These are phyloP conservation scores for Pocota personata DNA, from an alignment of 2,888 invertebrate species.

Conservation along the genomic window DNA sequence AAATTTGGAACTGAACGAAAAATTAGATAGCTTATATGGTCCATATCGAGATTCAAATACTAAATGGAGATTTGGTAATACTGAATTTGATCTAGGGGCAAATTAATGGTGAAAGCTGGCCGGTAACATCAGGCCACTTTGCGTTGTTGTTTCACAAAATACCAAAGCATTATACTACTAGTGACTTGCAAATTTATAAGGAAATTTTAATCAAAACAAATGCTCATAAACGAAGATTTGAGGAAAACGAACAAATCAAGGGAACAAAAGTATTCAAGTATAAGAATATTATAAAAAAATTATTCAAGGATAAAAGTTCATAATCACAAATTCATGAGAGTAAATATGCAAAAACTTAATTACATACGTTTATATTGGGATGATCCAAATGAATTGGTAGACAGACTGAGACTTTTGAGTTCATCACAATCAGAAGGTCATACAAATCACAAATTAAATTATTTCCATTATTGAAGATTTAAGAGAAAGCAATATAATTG, in stretches of 20 bases:
- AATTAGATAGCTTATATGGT: slow-evolving; percentile 10
- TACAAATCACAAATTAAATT: background rate
- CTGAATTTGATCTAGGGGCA: background rate
- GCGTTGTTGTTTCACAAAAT: slow-evolving; percentile 16
- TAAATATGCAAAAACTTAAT: background rate
- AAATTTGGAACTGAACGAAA: too few relatives aligned
- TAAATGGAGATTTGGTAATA: slow-evolving; percentile 19
- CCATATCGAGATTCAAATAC: background rate
- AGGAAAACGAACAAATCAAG: slow-evolving; percentile 33
- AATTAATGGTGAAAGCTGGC: background rate
- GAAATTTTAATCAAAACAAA: slow-evolving; percentile 28
- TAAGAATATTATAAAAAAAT: too few relatives aligned
- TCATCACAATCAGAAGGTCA: slow-evolving; percentile 1
- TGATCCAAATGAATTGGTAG: background rate
- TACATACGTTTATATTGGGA: background rate
- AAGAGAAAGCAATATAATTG: background rate
- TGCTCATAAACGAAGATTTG: slow-evolving; percentile 36
- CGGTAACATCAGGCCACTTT: slow-evolving; percentile 8
- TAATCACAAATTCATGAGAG: background rate
- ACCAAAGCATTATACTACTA: background rate
- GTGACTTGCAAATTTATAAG: background rate
- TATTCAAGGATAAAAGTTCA: too few relatives aligned
- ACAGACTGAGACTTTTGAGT: background rate
- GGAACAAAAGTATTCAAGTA: slow-evolving; percentile 35
- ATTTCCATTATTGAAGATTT: background rate